phyloP scores from a whole-genome alignment of 2,797 vertebrate genomes.

The Prunella strophiata region DNA sequence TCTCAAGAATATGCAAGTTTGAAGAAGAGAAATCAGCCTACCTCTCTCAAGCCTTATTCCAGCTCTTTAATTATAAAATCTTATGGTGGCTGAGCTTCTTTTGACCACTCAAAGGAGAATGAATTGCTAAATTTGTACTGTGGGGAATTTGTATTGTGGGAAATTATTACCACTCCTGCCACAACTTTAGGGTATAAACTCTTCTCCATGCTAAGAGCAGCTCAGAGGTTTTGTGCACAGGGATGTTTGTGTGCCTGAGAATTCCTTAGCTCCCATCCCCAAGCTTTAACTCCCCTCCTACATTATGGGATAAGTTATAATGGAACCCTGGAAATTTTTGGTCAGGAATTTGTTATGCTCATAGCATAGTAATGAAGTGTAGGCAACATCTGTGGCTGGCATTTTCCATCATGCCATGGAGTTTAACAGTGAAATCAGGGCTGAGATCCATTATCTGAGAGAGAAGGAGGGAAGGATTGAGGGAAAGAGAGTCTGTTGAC shows the following conservation, averaged over 20 bases:
- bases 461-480: not conserved
- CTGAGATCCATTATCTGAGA: not conserved
- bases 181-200: not conserved
- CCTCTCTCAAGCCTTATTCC: conserved; percentile 3
- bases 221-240: not conserved
- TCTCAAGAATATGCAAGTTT: not conserved
- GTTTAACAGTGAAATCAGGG: conserved; percentile 7
- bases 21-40: conserved; percentile 33
- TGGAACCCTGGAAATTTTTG: not conserved
- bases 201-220: not conserved
- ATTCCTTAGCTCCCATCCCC: not conserved
- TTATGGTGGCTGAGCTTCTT: not conserved
- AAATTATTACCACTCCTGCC: conserved; percentile 5
- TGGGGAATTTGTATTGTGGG: conserved; percentile 19
- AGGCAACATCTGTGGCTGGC: not conserved
- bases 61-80: conserved; percentile 49
- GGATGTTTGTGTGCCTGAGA: not conserved
- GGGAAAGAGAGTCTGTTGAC: conserved; percentile 1
- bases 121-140: conserved; percentile 36
- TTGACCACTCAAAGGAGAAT: conserved; percentile 24
- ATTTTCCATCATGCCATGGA: not conserved
- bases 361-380: not conserved
- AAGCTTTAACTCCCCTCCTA: not conserved
- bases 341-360: not conserved
- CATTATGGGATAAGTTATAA: not conserved